Base-by-base conservation (phyloP, 2,888 invertebrate genomes). In the Drosophila gaucha region DNA sequence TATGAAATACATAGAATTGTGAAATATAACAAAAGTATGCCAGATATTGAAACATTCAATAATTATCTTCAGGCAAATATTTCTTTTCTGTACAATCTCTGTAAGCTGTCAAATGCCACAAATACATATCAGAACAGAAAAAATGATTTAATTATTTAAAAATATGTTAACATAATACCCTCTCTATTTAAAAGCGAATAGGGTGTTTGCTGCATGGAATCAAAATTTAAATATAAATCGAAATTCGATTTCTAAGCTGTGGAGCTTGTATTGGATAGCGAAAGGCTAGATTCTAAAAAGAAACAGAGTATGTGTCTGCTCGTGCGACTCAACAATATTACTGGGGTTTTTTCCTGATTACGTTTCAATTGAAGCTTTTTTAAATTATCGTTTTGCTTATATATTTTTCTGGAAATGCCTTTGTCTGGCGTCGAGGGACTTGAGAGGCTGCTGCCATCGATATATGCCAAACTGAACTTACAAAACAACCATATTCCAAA, bases 401-500 rank as follows among this genome's bases (percentile, higher is more conserved):
- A 20, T 28, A 16, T 43, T 26, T 36, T 50, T 39, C 12, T 18
- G n/a, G 43, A 16, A 18, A 41, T 33, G 20, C 39, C 24, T 50
- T 26, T 70, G 30, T 50, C 26, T 47, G 36, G 51, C 33, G 39
- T 52, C 71, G 31, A 55, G 74, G 71, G 71, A 71, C 6, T 71
- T 39, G 28, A 56, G 55, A 44, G 9, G 41, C 18, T 46, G 41
- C 24, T 43, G 46, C 36, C 26, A 20, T 39, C 30, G 38, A 31
- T 60, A 28, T 31, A n/a, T 33, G 28, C 8, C n/a, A 20, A 59
- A 31, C 6, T 36, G 38, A 64, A 89, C 89, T 90, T 88, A 89
- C 89, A 90, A 78, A 67, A 90, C 84, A 75, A 89, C 89, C 89
- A 89, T 89, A 83, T 90, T 90, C 88, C 89, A 80, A 74, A 14